Evolutionary conservation across 1,140 invertebrate genomes (phyloP), one percentile per base, ranked within the genome.

Genomic region (Scaptodrosophila lebanonensis): DNA sequence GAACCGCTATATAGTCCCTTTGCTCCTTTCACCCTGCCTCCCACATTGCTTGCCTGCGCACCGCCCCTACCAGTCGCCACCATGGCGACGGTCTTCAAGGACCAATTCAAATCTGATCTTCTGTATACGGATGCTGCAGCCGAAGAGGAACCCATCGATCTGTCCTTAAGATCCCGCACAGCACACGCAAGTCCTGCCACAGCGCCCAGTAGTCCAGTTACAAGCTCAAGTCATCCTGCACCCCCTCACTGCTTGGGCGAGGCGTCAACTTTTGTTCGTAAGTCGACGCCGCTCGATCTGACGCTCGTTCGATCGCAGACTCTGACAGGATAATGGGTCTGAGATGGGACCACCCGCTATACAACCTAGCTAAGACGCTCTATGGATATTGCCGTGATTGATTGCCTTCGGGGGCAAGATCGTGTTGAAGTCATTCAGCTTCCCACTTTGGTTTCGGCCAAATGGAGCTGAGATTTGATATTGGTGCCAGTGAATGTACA

Each of bases 81-180:
- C 39, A 3, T 16, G 79, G 56, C 77, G 15, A 22, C 72, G 12
- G 47, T 76, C 5, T 76, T 79, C 16, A 70, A 72, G 57, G 68
- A 69, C 2, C 68, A 66, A 29, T 57, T 70, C 25, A 82, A 82
- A 13, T 27, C 75, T 8, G 66, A 68, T 11, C 53, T 65, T 15
- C n/a, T 45, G 32, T 69, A 40, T 79, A 84, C 38, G 48, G 50
- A 61, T 6, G 33, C 53, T 59, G 65, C 73, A 3, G 88, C 90
- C 32, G 89, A 92, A 87, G 92, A 94, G 8, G 90, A 93, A 61
- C 94, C 93, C 1, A 94, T 95, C 44, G 93, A 95, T 83, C 87
- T 95, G 7, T 93, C 92, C 1, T 90, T 93, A 66, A 93, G 93
- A 84, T 89, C 89, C 2, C 68, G 85, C 45, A 36, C 70, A 13